A percentile compares a stretch with the other conserved stretches of the same genome.
Evolutionary conservation across 2,888 invertebrate species (phyloP).

Genomic region (Gasteruption jaculator): DNA sequence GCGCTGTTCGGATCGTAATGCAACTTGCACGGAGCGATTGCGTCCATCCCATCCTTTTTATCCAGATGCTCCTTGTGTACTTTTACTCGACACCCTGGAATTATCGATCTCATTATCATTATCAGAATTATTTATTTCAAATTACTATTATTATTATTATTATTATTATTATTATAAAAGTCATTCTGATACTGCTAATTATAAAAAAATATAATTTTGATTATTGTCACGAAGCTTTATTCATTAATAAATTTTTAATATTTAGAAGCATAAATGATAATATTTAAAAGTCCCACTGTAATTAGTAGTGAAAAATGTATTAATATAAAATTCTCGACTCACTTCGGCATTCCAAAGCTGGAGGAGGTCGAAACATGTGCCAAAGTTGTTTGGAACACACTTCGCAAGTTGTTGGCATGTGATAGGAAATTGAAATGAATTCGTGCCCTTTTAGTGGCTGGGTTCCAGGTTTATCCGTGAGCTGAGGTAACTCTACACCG

Average conservation of each 20-base stretch:
- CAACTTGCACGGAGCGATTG: slow-evolving; percentile 92
- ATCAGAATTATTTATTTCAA: too few relatives aligned
- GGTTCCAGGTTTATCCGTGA: slow-evolving; percentile 60
- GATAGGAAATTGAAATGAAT: slow-evolving; percentile 92
- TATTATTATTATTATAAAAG: too few relatives aligned
- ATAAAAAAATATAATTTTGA: too few relatives aligned
- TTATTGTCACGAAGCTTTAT: neutral
- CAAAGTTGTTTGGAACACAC: slow-evolving; percentile 95
- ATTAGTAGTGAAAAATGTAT: neutral
- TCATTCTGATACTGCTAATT: too few relatives aligned
- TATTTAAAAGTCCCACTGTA: neutral
- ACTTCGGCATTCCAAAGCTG: slow-evolving; percentile 96
- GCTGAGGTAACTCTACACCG: slow-evolving; percentile 56
- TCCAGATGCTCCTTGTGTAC: slow-evolving; percentile 96
- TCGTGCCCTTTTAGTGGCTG: slow-evolving; percentile 90
- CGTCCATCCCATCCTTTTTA: slow-evolving; percentile 75
- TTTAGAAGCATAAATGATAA: neutral
- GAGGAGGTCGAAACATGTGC: slow-evolving; percentile 97
- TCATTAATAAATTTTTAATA: neutral
- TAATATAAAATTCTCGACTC: slow-evolving; percentile 49
- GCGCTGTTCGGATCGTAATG: slow-evolving; percentile 92
- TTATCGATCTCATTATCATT: neutral
- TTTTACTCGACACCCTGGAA: slow-evolving; percentile 87
- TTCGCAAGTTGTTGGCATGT: slow-evolving; percentile 98
- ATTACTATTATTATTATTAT: too few relatives aligned